phyloP scores from a whole-genome alignment of 2,113 vertebrate genomes.

The Sorex fumeus region DNA sequence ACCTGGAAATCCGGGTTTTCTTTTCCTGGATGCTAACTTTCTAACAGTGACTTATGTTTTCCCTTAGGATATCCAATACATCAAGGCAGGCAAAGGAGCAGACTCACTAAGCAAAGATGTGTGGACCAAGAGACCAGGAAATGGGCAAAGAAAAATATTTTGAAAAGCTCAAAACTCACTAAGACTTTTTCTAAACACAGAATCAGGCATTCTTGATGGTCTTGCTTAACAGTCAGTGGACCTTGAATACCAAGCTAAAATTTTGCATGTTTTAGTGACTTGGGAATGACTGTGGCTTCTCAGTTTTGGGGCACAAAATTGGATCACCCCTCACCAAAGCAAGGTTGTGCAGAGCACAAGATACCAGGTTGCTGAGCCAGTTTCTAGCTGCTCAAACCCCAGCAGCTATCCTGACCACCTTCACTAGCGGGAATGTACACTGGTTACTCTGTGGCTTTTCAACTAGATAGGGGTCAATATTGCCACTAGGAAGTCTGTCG shows the following conservation, averaged over 20 bases:
- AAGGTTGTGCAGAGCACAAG: not conserved
- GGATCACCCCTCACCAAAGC: not conserved
- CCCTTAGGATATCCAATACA: not conserved
- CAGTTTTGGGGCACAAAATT: not conserved
- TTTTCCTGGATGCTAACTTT: not conserved
- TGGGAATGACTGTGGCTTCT: not conserved
- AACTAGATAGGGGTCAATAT: not conserved
- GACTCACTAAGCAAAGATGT: not conserved
- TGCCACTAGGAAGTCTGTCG: not conserved
- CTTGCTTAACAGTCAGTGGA: not conserved
- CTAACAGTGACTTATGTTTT: not conserved
- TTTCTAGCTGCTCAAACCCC: not conserved
- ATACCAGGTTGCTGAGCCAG: not conserved
- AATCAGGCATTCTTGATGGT: not conserved
- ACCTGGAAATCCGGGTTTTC: not conserved
- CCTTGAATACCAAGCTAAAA: not conserved
- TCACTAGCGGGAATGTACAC: not conserved
- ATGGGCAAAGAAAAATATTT: not conserved
- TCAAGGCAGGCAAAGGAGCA: not conserved
- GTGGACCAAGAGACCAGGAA: not conserved
- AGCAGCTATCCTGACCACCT: not conserved
- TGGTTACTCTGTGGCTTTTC: not conserved
- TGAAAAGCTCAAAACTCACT: not conserved
- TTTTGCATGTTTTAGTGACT: not conserved
- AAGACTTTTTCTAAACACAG: constrained; percentile 4